Evolutionary conservation across 2,888 invertebrate species (phyloP).

Genomic region (Branchellion lobata): DNA sequence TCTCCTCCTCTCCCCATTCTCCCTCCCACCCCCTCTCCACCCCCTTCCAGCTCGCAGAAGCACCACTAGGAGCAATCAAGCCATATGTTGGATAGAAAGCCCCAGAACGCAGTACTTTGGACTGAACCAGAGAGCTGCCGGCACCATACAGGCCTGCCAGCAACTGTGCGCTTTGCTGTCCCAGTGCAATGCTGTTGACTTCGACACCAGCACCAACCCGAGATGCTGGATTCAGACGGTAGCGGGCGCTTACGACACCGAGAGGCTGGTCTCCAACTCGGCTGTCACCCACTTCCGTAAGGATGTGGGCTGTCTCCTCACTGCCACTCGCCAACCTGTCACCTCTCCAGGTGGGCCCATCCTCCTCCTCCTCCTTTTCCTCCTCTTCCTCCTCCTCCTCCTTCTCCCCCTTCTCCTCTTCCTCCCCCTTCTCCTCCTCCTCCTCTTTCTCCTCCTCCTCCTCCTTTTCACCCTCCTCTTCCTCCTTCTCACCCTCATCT

Average conservation of each 20-base stretch:
- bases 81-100: conserved; percentile 24
- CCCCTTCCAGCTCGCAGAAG: not conserved
- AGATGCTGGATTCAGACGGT: conserved; percentile 24
- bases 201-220: not conserved
- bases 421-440: too few species aligned
- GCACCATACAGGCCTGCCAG: not conserved
- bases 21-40: too few species aligned
- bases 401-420: too few species aligned
- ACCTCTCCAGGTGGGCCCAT: too few species aligned
- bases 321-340: too few species aligned
- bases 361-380: too few species aligned
- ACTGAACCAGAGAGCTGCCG: not conserved
- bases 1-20: too few species aligned
- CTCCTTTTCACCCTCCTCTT: too few species aligned
- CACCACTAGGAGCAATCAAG: not conserved
- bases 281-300: not conserved
- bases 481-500: too few species aligned
- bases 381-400: too few species aligned
- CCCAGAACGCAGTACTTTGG: not conserved
- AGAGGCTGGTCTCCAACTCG: not conserved
- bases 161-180: not conserved
- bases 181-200: conserved; percentile 12
- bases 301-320: not conserved
- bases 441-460: too few species aligned
- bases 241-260: not conserved